Conservation (phyloP, 2,888 invertebrate genomes). For the Drosophila sordidula region DNA sequence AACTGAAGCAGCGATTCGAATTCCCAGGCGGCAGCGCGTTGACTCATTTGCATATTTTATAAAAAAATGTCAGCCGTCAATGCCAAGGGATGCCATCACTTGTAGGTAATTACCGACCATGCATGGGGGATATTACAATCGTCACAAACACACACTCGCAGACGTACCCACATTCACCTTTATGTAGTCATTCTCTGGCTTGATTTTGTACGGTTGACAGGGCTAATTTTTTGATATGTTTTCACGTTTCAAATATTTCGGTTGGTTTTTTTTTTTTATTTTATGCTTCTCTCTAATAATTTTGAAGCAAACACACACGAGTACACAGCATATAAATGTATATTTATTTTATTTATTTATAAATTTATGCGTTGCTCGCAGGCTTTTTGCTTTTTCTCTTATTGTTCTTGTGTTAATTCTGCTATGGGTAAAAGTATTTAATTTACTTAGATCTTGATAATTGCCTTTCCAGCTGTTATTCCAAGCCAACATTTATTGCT, state of each 20-base stretch:
- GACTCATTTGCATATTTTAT: conserved; percentile 56
- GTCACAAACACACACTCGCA: conserved; percentile 11
- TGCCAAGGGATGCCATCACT: conserved; percentile 52
- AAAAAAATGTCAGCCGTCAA: conserved; percentile 47
- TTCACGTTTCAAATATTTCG: conserved; percentile 46
- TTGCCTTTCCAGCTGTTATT: conserved; percentile 12
- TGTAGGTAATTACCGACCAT: conserved; percentile 46
- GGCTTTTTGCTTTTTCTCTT: conserved; percentile 13
- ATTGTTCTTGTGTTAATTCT: conserved; percentile 3
- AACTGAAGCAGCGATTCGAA: conserved; percentile 23
- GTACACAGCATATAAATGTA: conserved; percentile 29
- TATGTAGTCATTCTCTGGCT: conserved; percentile 6
- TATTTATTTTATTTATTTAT: conserved; percentile 74
- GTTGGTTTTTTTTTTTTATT: conserved; percentile 31
- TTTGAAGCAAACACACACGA: conserved; percentile 11
- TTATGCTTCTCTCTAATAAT: conserved; percentile 13
- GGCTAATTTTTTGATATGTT: conserved; percentile 65
- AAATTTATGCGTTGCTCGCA: conserved; percentile 56
- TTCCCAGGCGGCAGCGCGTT: conserved; percentile 36
- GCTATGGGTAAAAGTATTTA: conserved; percentile 14
- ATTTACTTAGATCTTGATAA: conserved; percentile 17
- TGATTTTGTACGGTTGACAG: conserved; percentile 31
- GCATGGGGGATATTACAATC: conserved; percentile 6
- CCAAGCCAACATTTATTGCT: not conserved
- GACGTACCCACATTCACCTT: conserved; percentile 1